Evolutionary conservation across 1,140 invertebrate genomes (phyloP).

Genomic region (Tachypleus tridentatus): DNA sequence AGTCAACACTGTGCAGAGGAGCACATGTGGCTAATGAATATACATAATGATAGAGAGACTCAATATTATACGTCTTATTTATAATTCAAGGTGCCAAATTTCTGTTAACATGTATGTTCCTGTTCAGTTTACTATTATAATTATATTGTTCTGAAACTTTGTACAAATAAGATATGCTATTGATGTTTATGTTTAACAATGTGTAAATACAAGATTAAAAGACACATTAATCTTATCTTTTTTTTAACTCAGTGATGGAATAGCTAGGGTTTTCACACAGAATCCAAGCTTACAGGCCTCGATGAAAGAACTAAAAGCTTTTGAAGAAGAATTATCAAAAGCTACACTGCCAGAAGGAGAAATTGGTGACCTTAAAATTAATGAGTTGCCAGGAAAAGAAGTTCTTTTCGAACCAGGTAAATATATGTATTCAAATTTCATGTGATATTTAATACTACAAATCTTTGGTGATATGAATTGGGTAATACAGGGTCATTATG

Average conservation of each 20-base stretch:
- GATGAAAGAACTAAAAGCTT: conserved; percentile 46
- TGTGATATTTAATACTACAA: not conserved
- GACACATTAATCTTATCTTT: conserved; percentile 5
- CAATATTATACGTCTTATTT: too few relatives aligned
- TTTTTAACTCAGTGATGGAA: conserved; percentile 56
- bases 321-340: conserved; percentile 54
- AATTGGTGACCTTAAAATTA: conserved; percentile 69
- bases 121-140: too few relatives aligned
- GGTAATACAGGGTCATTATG: too few relatives aligned
- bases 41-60: too few relatives aligned
- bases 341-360: conserved; percentile 45
- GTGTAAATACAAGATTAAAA: conserved; percentile 2
- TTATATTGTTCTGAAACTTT: too few relatives aligned
- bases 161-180: too few relatives aligned
- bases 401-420: conserved; percentile 61
- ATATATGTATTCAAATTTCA: conserved; percentile 24
- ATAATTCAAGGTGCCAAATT: too few relatives aligned
- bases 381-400: conserved; percentile 66
- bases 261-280: conserved; percentile 69
- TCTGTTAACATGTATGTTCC: too few relatives aligned
- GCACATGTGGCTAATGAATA: too few relatives aligned
- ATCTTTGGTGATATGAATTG: not conserved
- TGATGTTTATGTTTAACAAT: too few relatives aligned
- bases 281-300: conserved; percentile 51
- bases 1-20: too few relatives aligned